Percentiles rank a stretch among this genome's conserved stretches.
Conservation (phyloP, 2,113 vertebrate species). For the Nycticorax nycticorax region DNA sequence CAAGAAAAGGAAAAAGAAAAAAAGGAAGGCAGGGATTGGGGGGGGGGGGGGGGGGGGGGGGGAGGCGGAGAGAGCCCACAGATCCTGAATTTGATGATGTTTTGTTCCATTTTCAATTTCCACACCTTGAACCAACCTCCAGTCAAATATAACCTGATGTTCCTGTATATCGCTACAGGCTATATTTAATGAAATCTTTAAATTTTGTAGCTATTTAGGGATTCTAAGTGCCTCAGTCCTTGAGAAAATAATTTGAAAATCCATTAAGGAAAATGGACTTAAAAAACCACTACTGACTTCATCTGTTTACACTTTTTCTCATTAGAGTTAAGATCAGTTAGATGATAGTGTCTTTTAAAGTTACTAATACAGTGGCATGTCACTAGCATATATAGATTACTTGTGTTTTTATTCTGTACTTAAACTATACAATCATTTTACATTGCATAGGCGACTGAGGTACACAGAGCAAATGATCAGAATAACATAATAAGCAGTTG, state of each 20-base stretch:
- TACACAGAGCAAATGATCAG: background rate
- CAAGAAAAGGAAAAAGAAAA: background rate
- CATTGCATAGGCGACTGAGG: background rate
- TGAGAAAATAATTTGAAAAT: slow-evolving; percentile 2
- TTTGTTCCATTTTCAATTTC: background rate
- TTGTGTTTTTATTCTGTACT: background rate
- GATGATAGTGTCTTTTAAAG: background rate
- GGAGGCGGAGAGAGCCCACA: background rate
- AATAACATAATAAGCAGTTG: background rate
- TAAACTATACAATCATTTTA: background rate
- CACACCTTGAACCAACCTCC: background rate
- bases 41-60: background rate
- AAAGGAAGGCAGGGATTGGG: background rate
- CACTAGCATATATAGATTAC: background rate
- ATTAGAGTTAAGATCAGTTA: background rate
- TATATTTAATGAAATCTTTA: background rate
- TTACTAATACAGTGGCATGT: background rate
- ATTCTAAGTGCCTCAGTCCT: background rate
- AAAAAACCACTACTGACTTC: background rate
- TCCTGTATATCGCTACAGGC: background rate
- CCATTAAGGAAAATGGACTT: background rate
- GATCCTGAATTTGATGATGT: background rate
- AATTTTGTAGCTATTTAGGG: background rate
- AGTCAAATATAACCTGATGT: background rate
- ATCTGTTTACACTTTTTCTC: background rate